Base-by-base conservation (phyloP, 2,888 invertebrate species). In the Idaea straminata region DNA sequence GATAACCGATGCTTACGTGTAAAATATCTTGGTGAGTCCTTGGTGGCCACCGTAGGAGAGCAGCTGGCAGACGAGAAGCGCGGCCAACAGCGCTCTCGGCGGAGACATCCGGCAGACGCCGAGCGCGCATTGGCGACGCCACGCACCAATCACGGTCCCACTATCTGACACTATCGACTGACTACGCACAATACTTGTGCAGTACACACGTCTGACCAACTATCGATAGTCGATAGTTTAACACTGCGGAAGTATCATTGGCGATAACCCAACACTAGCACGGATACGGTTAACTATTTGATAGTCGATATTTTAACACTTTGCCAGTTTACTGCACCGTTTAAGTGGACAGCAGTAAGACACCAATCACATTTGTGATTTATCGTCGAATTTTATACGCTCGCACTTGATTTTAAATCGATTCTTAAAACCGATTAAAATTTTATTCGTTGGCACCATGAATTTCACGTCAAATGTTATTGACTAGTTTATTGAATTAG, bases 21-120 rank as follows among this genome's bases (percentile, higher is more conserved):
- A 91, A 73, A 92, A 92, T 86, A 91, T 89, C 87, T 91, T 91
- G 90, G 91, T 91, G 87, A 91, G 92, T 84, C 91, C 91, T 85
- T 92, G 92, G 88, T 92, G 92, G 84, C 91, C 92, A 84, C 91
- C 91, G 88, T 91, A 91, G 70, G 91, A 89, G 74, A 92, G 87
- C 83, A 92, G 87, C 83, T 92, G 92, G 79, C 87, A 91, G 71
- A 92, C 83, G 75, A 92, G 88, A 75, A 92, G 86, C 76, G 81
- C 85, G 84, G 91, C 91, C 77, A 92, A 89, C 84, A 92, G 83
- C 86, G 92, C 92, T 86, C 92, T 87, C 89, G 91, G 87, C 89
- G 92, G 91, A 87, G 91, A 89, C 92, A 92, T 92, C 77, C 83
- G 82, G 85, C 84, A 81, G 77, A 78, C 88, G 87, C 85, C 88